Conservation (phyloP, 2,113 vertebrate genomes). For the Lepus timidus region DNA sequence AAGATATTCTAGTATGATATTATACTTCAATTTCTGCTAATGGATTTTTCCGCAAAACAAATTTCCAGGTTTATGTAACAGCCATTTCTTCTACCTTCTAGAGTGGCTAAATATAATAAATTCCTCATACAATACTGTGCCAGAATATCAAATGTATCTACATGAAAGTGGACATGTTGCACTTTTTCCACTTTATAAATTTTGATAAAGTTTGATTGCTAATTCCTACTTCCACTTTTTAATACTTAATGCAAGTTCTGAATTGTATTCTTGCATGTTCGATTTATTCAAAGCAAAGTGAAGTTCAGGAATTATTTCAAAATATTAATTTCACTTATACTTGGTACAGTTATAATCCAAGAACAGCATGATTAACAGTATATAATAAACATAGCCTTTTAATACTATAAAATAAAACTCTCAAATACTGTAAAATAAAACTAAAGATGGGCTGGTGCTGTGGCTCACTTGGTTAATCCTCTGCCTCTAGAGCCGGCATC, state of each 20-base stretch:
- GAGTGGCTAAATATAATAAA: constrained; percentile 66
- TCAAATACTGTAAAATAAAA: background rate
- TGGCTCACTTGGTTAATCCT: no score
- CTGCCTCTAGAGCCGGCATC: no score
- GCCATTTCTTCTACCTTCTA: constrained; percentile 63
- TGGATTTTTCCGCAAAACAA: constrained; percentile 26
- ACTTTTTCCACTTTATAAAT: background rate
- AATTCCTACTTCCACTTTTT: background rate
- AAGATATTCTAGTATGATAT: background rate
- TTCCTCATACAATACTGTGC: background rate
- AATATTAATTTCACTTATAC: background rate
- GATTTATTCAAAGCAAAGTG: background rate
- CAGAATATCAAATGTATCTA: background rate
- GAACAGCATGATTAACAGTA: background rate
- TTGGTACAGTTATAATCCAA: background rate
- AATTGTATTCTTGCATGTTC: background rate
- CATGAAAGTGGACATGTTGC: background rate
- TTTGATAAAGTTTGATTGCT: background rate
- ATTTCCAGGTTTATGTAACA: constrained; percentile 38
- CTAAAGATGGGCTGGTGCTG: background rate
- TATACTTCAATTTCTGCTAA: background rate
- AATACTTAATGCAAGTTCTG: background rate
- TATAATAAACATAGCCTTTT: background rate
- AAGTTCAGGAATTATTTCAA: background rate
- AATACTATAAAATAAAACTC: background rate